These are phyloP conservation scores for Spea bombifrons DNA, from an alignment of 2,113 vertebrate genomes.

Conservation along the genomic window DNA sequence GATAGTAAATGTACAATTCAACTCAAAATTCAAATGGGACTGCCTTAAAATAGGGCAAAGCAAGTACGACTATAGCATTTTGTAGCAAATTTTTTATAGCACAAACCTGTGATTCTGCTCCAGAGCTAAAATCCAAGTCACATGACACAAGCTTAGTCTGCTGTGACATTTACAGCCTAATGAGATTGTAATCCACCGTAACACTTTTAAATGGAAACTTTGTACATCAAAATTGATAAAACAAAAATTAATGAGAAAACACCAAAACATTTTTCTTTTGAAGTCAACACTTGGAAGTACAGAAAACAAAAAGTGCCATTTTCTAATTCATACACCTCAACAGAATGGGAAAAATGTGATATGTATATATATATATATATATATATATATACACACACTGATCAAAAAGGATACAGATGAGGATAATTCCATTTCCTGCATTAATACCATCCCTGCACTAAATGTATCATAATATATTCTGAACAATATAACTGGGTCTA, in stretches of 20 bases:
- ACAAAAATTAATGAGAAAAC: slow-evolving; percentile 9
- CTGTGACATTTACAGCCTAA: neutral
- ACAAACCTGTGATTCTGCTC: neutral
- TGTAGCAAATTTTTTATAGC: too few relatives aligned
- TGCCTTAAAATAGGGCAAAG: too few relatives aligned
- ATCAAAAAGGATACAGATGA: neutral
- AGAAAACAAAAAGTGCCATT: slow-evolving; percentile 39
- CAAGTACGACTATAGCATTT: too few relatives aligned
- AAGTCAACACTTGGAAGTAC: slow-evolving; percentile 32
- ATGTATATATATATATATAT: neutral
- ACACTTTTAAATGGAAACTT: slow-evolving; percentile 24
- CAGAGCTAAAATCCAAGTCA: neutral
- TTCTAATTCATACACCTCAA: slow-evolving; percentile 15
- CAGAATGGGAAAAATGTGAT: neutral
- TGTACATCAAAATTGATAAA: slow-evolving; percentile 17
- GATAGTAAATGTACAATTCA: too few relatives aligned
- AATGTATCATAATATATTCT: slow-evolving; percentile 12
- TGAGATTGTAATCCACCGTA: slow-evolving; percentile 15
- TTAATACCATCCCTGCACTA: slow-evolving; percentile 21
- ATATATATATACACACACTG: slow-evolving; percentile 3
- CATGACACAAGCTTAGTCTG: neutral
- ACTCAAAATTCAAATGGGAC: too few relatives aligned
- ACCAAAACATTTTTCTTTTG: slow-evolving; percentile 7
- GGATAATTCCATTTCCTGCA: slow-evolving; percentile 24
- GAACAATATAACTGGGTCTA: slow-evolving; percentile 17